phyloP scores from a whole-genome alignment of 2,797 vertebrate species.

The Cyclopterus lumpus region DNA sequence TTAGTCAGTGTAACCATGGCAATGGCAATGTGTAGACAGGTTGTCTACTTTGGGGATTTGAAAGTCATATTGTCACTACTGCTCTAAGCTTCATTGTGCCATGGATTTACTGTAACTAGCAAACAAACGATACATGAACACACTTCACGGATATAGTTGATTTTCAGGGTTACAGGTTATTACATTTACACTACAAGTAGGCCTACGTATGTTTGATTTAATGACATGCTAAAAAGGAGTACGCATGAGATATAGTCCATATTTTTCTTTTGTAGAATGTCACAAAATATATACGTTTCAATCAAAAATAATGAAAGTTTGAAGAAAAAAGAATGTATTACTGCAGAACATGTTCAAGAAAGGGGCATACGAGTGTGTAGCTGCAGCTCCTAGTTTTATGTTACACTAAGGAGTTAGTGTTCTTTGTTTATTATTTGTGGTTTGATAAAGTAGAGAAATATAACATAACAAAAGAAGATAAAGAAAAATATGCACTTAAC shows the following conservation, averaged over 20 bases:
- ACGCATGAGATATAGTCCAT: neutral
- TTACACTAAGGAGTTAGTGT: neutral
- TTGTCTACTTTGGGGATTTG: conserved; percentile 76
- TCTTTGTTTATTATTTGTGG: neutral
- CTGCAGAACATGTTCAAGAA: neutral
- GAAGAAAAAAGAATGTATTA: neutral
- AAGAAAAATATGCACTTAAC: neutral
- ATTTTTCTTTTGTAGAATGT: conserved; percentile 22
- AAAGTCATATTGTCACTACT: conserved; percentile 73
- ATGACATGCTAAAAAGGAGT: conserved; percentile 4
- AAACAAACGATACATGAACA: conserved; percentile 51
- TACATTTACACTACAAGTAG: conserved; percentile 15
- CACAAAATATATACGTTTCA: neutral
- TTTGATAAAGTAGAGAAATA: neutral
- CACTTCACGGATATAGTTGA: conserved; percentile 16
- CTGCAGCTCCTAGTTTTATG: neutral
- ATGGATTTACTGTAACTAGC: conserved; percentile 61
- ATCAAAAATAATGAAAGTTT: neutral
- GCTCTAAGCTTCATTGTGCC: conserved; percentile 69
- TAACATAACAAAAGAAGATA: neutral
- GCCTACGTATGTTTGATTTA: neutral
- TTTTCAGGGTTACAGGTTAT: conserved; percentile 17
- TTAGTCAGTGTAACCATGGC: conserved; percentile 74
- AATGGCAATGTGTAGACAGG: conserved; percentile 71
- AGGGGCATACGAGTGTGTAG: neutral